Base-by-base conservation (phyloP, 2,797 vertebrate species). In the Labeo calbasu region DNA sequence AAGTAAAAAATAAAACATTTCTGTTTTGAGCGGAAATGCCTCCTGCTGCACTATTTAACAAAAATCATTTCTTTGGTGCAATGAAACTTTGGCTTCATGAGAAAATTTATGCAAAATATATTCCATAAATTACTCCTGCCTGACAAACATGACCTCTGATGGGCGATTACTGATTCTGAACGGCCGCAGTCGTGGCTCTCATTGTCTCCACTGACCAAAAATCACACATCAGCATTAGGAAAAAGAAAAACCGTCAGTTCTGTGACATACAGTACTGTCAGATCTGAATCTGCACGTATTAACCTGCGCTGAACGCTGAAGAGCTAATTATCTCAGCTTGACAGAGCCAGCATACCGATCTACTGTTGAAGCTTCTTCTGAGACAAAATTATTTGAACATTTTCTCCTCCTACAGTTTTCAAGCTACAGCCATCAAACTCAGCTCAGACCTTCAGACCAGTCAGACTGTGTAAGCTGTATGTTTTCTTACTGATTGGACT, bases 21-120 rank as follows among this genome's bases (percentile, higher is more conserved):
- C 32, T 36, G 4, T 36, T 36, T 36, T 36, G 32, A 36, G 6
- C 7, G 40, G 7, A 43, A 43, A 43, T 43, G 40, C 40, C 40
- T 43, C 40, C 8, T 43, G 40, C 40, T 43, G 40, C 40, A 43
- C 7, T 43, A 43, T 43, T 85, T 77, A 65, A 75, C 81, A 40
- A 75, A 68, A 84, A 66, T 77, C 0, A 81, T 57, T 79, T 72
- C 28, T 28, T 19, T 77, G 77, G 36, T 63, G 63, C 75, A 80
- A 81, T 70, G 46, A 75, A 86, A 86, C 83, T 77, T 53, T 84
- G 40, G 71, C 53, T 82, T 82, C 36, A 43, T 59, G n/a, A 75
- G 69, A 75, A 84, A 87, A 89, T 89, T 57, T 87, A 89, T 87
- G 88, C n/a, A 80, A 86, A 89, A 53, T 46, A 70, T 57, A 86